phyloP scores from a whole-genome alignment of 2,113 vertebrate genomes.

The Sclerurus mexicanus region DNA sequence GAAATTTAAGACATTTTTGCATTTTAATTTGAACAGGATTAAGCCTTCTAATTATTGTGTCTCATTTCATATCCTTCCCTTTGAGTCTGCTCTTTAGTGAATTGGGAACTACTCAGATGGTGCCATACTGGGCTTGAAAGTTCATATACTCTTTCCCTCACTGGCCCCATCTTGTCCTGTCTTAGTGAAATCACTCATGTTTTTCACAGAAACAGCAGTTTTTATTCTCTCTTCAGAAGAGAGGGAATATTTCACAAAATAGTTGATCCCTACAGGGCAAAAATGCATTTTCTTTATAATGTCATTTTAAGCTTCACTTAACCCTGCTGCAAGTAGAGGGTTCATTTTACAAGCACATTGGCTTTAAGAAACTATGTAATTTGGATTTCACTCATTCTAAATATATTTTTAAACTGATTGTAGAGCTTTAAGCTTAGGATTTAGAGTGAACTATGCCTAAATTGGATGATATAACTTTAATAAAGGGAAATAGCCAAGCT shows the following conservation, averaged over 20 bases:
- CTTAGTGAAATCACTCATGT: background rate
- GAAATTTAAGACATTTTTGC: background rate
- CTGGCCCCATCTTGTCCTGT: background rate
- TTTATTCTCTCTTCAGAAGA: background rate
- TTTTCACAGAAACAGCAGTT: background rate
- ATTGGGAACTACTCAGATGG: background rate
- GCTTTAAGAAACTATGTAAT: constrained; percentile 3
- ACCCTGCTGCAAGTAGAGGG: background rate
- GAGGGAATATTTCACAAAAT: background rate
- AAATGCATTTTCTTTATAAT: background rate
- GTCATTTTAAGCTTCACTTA: constrained; percentile 27
- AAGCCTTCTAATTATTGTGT: background rate
- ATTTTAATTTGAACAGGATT: background rate
- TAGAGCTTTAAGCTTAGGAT: background rate
- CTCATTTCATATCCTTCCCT: background rate
- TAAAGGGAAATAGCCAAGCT: constrained; percentile 35
- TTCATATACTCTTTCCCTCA: background rate
- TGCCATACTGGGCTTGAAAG: background rate
- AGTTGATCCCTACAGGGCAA: background rate
- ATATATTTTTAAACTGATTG: constrained; percentile 14
- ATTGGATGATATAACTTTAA: background rate
- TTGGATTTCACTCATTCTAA: constrained; percentile 16
- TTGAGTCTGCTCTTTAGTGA: background rate
- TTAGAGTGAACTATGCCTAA: background rate
- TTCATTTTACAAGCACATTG: constrained; percentile 8